These are phyloP conservation scores for Drosophila ogumai DNA, from an alignment of 1,140 invertebrate genomes.

Conservation along the genomic window DNA sequence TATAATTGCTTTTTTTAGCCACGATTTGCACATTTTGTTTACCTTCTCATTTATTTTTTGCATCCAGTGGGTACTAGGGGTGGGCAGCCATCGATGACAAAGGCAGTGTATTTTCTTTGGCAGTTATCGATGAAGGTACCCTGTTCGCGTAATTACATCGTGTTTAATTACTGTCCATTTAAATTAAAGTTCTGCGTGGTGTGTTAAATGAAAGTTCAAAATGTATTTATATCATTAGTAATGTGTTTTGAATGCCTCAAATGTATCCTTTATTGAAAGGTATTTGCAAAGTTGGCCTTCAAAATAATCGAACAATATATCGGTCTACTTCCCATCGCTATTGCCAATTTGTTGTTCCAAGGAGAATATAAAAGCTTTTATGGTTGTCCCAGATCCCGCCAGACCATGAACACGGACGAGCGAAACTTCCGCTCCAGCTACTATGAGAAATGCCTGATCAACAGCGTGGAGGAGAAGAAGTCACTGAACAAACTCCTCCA, in stretches of 20 bases:
- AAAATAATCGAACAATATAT: background rate
- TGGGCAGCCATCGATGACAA: constrained; percentile 32
- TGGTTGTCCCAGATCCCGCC: background rate
- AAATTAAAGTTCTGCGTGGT: background rate
- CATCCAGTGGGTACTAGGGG: constrained; percentile 39
- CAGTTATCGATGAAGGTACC: constrained; percentile 13
- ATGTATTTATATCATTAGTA: too few relatives aligned
- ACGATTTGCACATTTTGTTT: constrained; percentile 56
- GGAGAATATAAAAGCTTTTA: background rate
- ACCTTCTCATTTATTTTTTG: constrained; percentile 55
- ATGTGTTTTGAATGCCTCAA: too few relatives aligned
- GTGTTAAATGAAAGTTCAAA: background rate
- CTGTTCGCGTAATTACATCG: too few relatives aligned
- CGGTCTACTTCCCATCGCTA: constrained; percentile 7
- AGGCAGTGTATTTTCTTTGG: background rate
- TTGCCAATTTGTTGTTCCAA: constrained; percentile 1
- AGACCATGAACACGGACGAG: constrained; percentile 87
- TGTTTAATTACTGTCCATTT: too few relatives aligned
- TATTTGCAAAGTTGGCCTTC: background rate
- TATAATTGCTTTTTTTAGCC: constrained; percentile 15
- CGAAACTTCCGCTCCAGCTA: constrained; percentile 96
- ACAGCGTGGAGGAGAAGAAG: constrained; percentile 95
- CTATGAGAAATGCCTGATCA: constrained; percentile 92
- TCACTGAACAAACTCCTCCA: constrained; percentile 96
- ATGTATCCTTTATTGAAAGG: background rate